Evolutionary conservation across 2,888 invertebrate genomes (phyloP).

Genomic region (Beris chalybata): DNA sequence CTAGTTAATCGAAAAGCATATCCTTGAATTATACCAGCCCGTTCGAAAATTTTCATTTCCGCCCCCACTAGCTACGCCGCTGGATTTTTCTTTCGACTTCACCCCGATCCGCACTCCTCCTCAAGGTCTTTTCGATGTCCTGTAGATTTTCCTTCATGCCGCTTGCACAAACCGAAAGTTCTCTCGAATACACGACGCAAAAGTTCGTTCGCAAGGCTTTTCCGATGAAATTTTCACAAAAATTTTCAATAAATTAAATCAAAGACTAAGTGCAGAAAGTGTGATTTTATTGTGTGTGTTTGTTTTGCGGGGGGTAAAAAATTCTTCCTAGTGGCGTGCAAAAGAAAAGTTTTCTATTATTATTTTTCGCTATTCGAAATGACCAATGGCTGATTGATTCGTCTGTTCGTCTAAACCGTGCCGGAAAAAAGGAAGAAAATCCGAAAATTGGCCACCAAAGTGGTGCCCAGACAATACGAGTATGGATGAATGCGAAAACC

Average conservation of each 20-base stretch:
- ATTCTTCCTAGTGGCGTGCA: not conserved
- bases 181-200: conserved; percentile 23
- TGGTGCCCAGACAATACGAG: conserved; percentile 46
- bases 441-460: conserved; percentile 13
- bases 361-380: conserved; percentile 16
- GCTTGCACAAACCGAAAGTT: conserved; percentile 11
- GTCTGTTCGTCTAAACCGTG: not conserved
- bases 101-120: not conserved
- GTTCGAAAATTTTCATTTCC: not conserved
- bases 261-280: not conserved
- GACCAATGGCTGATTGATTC: conserved; percentile 31
- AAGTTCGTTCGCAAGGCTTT: not conserved
- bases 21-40: not conserved
- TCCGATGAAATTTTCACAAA: not conserved
- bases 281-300: conserved; percentile 7
- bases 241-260: not conserved
- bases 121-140: conserved; percentile 21
- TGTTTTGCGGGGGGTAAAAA: not conserved
- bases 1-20: too few species aligned
- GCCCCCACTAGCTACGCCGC: conserved; percentile 15
- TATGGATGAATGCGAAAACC: conserved; percentile 58
- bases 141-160: conserved; percentile 23
- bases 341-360: not conserved
- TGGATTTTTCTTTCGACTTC: conserved; percentile 12
- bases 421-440: conserved; percentile 1